phyloP scores from a whole-genome alignment of 1,140 invertebrate genomes.

The Drosophila tropicalis region DNA sequence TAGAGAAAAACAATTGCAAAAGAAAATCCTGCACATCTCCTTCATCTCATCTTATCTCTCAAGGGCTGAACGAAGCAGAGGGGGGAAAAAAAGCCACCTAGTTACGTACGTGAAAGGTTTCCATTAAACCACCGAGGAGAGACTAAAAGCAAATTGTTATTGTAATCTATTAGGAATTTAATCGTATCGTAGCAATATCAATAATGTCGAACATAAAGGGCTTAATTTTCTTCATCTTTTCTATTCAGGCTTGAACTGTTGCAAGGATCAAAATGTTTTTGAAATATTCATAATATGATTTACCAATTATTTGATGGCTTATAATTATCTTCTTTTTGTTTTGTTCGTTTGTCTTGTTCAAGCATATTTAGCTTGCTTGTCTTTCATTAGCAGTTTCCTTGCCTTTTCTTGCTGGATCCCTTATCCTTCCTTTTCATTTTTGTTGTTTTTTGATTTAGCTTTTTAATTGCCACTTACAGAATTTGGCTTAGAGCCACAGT shows the following conservation, averaged over 20 bases:
- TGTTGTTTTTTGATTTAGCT: conserved; percentile 44
- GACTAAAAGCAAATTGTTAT: too few species aligned
- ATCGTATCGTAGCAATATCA: too few species aligned
- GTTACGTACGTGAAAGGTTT: too few species aligned
- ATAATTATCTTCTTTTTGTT: conserved; percentile 34
- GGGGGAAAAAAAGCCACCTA: too few species aligned
- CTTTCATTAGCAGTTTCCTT: conserved; percentile 57
- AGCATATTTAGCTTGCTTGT: conserved; percentile 32
- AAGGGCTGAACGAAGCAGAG: not conserved
- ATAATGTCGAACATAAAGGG: too few species aligned
- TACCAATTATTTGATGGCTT: conserved; percentile 8
- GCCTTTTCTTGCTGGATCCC: conserved; percentile 26
- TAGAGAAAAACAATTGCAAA: not conserved
- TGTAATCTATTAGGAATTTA: too few species aligned
- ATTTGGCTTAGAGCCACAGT: conserved; percentile 56
- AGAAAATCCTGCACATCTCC: not conserved
- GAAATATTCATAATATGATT: conserved; percentile 8
- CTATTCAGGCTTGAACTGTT: too few species aligned
- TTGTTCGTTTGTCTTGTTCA: not conserved
- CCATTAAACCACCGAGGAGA: too few species aligned
- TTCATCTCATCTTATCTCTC: too few species aligned
- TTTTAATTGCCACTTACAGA: conserved; percentile 76
- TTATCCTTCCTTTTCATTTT: not conserved
- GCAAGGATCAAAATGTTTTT: not conserved
- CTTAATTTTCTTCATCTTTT: too few species aligned